Evolutionary conservation across 2,888 invertebrate species (phyloP).

Genomic region (Amphimallon solstitiale): DNA sequence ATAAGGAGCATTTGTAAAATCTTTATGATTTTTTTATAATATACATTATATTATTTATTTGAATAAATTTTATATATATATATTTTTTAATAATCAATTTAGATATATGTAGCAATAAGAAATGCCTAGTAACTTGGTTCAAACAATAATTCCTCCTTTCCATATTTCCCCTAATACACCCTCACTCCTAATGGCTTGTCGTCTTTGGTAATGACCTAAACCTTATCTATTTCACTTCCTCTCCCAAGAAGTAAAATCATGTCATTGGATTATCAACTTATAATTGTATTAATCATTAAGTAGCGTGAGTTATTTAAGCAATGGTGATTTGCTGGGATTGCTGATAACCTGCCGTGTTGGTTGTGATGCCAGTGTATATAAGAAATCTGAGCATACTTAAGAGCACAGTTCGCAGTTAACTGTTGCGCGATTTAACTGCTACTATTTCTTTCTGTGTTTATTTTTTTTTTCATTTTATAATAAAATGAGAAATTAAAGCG

Average conservation of each 20-base stretch:
- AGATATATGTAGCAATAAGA: too few species aligned
- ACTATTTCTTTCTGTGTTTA: not conserved
- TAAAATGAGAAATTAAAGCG: not conserved
- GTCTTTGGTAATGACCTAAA: too few species aligned
- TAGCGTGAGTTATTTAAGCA: not conserved
- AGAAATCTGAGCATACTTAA: not conserved
- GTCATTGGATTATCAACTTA: not conserved
- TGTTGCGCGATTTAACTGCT: conserved; percentile 3
- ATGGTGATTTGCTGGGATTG: not conserved
- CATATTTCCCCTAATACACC: too few species aligned
- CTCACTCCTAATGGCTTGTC: too few species aligned
- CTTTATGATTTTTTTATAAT: too few species aligned
- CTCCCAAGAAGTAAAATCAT: not conserved
- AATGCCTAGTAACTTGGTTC: too few species aligned
- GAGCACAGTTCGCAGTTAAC: conserved; percentile 11
- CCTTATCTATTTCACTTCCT: too few species aligned
- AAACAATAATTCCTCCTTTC: too few species aligned
- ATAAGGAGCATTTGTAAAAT: too few species aligned
- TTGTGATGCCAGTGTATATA: conserved; percentile 6
- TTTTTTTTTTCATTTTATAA: not conserved
- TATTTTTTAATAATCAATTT: too few species aligned
- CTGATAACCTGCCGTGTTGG: not conserved
- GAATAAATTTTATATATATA: too few species aligned
- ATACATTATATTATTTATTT: too few species aligned
- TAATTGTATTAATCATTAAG: not conserved